Conservation (phyloP, 1,140 invertebrate species). For the Dendrolimus kikuchii region DNA sequence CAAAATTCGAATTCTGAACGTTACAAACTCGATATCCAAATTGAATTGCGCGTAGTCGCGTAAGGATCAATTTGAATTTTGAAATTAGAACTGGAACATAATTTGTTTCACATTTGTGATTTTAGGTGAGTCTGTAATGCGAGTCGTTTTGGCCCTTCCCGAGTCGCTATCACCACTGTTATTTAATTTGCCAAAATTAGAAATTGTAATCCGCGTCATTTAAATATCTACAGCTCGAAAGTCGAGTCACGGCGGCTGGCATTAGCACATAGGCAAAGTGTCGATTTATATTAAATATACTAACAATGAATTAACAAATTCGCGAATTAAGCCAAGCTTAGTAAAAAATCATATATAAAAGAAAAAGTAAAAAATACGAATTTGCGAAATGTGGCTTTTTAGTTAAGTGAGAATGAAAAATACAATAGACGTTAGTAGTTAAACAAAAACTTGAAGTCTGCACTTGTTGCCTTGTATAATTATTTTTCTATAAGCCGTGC, state of each 20-base stretch:
- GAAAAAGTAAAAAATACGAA: constrained; percentile 22
- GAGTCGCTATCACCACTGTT: not conserved
- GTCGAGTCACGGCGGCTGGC: constrained; percentile 24
- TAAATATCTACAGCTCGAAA: constrained; percentile 9
- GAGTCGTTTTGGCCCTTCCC: constrained; percentile 31
- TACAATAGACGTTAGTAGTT: constrained; percentile 46
- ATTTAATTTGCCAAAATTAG: constrained; percentile 17
- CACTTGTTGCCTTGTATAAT: constrained; percentile 70
- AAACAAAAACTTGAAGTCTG: constrained; percentile 64
- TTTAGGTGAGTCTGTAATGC: constrained; percentile 15
- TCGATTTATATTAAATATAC: constrained; percentile 48
- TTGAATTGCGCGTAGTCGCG: too few species aligned
- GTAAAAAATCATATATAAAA: constrained; percentile 16
- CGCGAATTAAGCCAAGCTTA: constrained; percentile 65
- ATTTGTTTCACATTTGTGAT: too few species aligned
- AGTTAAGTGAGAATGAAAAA: constrained; percentile 38
- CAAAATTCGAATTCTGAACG: too few species aligned
- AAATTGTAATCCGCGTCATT: constrained; percentile 19
- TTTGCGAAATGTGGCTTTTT: constrained; percentile 61
- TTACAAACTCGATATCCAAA: too few species aligned
- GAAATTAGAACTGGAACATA: too few species aligned
- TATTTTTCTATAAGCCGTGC: constrained; percentile 48
- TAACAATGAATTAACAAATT: constrained; percentile 64
- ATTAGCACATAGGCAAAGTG: constrained; percentile 22
- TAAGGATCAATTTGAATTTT: too few species aligned